Base-by-base conservation (phyloP, 2,113 vertebrate genomes). In the Prunella fulvescens region DNA sequence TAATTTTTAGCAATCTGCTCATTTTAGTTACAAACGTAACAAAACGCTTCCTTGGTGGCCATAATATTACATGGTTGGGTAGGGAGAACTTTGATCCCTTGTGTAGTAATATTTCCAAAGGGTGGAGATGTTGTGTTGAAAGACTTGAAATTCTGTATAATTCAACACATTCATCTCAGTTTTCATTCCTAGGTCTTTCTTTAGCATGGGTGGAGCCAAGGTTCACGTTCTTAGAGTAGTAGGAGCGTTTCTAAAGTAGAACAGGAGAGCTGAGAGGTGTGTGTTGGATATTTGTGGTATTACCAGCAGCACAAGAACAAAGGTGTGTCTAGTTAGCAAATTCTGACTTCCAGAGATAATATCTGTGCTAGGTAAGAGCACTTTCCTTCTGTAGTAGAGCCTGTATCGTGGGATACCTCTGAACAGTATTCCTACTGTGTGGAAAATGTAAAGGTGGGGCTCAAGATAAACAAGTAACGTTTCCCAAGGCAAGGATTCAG, bases 341-440 rank as follows among this genome's bases (percentile, higher is more conserved):
- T 73, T 77, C 31, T 53, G 37, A 40, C 58, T 90, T 80, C 24
- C 28, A 77, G 48, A 76, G 70, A 26, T 47, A 51, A 6, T 33
- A 64, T 29, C 71, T 64, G 18, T 85, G 45, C 31, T 86, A 37
- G 50, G 28, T 57, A 86, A 56, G 62, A 48, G 77, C 69, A n/a
- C 33, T 35, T 9, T 56, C n/a, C 17, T 72, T 53, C n/a, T 53
- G 3, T 66, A 37, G 50, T 40, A 80, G 33, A 77, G 22, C 48
- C 35, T 6, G 1, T 72, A 23, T 33, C 0, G 0, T 0, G 1
- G 54, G 31, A 35, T 35, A 11, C 25, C 15, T 66, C 18, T 77
- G 37, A 74, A 53, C 26, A 39, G 13, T 87, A 11, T 85, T 88
- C 19, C 24, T 85, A 0, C 0, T 60, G 1, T 42, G 33, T 82